Base-by-base conservation (phyloP, 2,888 invertebrate species). In the Andrena chrysosceles region DNA sequence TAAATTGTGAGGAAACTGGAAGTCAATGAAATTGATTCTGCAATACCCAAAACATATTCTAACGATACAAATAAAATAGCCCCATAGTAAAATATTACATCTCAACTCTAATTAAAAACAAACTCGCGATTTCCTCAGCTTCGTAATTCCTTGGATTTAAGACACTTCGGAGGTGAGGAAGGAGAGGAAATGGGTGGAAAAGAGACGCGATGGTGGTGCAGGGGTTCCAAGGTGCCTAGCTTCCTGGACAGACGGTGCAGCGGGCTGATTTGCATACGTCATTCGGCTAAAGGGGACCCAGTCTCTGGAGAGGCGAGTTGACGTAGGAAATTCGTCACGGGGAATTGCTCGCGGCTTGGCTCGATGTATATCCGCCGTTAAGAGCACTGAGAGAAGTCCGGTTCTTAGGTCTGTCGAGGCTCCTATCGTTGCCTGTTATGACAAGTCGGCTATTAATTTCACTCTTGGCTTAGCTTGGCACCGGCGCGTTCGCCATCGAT, bases 311-410 rank as follows among this genome's bases (percentile, higher is more conserved):
- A 84, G 72, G 73, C 66, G 78, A 84, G 84, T 85, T 80, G 90
- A 89, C 87, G 90, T 77, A 79, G 87, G 82, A 80, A 86, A 89
- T 89, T 89, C 90, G 89, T 90, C 89, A 89, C 82, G 90, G 85
- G 80, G 89, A 87, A 89, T 85, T 85, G 89, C 87, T 87, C 77
- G 87, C 60, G 76, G 83, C 85, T 77, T 71, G 56, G 26, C 77
- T 70, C 71, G 81, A 76, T 71, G 85, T 67, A 72, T 77, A 77
- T 79, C 81, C 85, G 74, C 69, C 70, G 77, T 77, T 80, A 85
- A 81, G 83, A 83, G 79, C 73, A 72, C 54, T 69, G 68, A 54
- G 66, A 73, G 79, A 77, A 82, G 84, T 80, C 23, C 23, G 86
- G 85, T 83, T 83, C 79, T 81, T 59, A 29, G 48, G 59, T 78